Evolutionary conservation across 2,113 vertebrate species (phyloP).

Genomic region (Bombycilla garrulus): DNA sequence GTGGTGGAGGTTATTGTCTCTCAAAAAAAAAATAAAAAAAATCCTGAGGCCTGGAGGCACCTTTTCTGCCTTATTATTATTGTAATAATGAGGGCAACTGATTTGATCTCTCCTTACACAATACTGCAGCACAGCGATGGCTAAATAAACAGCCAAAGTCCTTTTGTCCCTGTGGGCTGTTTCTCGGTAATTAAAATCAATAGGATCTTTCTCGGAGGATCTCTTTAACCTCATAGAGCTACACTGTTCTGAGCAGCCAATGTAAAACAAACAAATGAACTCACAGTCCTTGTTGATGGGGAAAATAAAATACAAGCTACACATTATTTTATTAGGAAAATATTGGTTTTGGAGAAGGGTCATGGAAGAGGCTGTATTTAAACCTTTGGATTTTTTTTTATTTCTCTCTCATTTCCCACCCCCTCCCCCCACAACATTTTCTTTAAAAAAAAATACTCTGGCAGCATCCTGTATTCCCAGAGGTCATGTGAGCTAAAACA

Average conservation of each 20-base stretch:
- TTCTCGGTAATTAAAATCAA: constrained; percentile 99
- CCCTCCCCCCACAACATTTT: not conserved
- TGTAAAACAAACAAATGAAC: constrained; percentile 72
- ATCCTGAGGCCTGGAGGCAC: constrained; percentile 76
- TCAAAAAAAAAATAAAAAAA: constrained; percentile 45
- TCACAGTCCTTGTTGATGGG: constrained; percentile 1
- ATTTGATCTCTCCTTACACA: constrained; percentile 94
- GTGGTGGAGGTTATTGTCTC: constrained; percentile 71
- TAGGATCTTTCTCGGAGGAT: constrained; percentile 89
- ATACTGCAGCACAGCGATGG: constrained; percentile 80
- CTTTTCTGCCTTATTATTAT: constrained; percentile 89
- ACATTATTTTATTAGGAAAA: constrained; percentile 46
- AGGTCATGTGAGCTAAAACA: constrained; percentile 61
- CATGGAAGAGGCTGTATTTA: not conserved
- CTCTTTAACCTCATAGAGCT: constrained; percentile 80
- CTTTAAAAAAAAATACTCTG: not conserved
- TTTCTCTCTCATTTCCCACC: not conserved
- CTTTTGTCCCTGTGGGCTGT: constrained; percentile 92
- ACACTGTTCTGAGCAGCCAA: constrained; percentile 58
- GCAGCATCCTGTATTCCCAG: constrained; percentile 34
- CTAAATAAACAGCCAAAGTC: constrained; percentile 93
- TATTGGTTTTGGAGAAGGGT: not conserved
- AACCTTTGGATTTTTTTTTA: not conserved
- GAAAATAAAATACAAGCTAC: not conserved
- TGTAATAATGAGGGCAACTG: constrained; percentile 90